Conservation (phyloP, 2,888 invertebrate genomes). For the Xanthia icteritia region DNA sequence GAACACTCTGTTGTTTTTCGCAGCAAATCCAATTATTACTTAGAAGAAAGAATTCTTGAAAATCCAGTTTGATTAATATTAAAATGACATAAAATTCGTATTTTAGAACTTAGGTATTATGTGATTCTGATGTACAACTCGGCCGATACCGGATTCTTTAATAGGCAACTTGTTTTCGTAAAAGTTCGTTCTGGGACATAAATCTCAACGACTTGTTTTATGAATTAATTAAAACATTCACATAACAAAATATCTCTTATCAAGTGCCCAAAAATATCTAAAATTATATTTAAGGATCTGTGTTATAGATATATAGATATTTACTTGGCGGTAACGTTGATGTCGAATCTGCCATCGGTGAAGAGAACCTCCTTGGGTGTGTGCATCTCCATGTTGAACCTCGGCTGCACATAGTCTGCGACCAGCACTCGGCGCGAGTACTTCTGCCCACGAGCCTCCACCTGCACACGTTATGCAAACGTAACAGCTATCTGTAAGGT, state of each 20-base stretch:
- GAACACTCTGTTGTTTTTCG: slow-evolving; percentile 44
- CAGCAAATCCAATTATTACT: slow-evolving; percentile 27
- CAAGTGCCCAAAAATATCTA: too few species aligned
- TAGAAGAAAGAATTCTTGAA: slow-evolving; percentile 23
- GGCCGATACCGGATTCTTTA: slow-evolving; percentile 7
- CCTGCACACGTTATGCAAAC: slow-evolving; percentile 74
- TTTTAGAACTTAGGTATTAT: slow-evolving; percentile 15
- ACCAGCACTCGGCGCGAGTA: slow-evolving; percentile 94
- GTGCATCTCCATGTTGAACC: slow-evolving; percentile 96
- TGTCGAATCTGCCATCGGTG: slow-evolving; percentile 94
- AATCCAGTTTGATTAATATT: slow-evolving; percentile 37
- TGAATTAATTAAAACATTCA: background rate
- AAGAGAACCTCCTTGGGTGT: slow-evolving; percentile 95
- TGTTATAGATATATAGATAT: too few species aligned
- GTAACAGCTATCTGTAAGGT: slow-evolving; percentile 66
- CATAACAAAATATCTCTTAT: background rate
- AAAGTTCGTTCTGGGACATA: slow-evolving; percentile 11
- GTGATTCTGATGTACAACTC: slow-evolving; percentile 23
- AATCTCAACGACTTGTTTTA: slow-evolving; percentile 23
- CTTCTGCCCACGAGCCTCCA: slow-evolving; percentile 88
- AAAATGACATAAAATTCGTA: slow-evolving; percentile 20
- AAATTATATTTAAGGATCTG: background rate
- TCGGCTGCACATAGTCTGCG: slow-evolving; percentile 97
- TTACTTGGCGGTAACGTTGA: slow-evolving; percentile 96
- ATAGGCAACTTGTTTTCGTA: slow-evolving; percentile 34